phyloP scores from a whole-genome alignment of 2,113 vertebrate species.

The Shinisaurus crocodilurus region DNA sequence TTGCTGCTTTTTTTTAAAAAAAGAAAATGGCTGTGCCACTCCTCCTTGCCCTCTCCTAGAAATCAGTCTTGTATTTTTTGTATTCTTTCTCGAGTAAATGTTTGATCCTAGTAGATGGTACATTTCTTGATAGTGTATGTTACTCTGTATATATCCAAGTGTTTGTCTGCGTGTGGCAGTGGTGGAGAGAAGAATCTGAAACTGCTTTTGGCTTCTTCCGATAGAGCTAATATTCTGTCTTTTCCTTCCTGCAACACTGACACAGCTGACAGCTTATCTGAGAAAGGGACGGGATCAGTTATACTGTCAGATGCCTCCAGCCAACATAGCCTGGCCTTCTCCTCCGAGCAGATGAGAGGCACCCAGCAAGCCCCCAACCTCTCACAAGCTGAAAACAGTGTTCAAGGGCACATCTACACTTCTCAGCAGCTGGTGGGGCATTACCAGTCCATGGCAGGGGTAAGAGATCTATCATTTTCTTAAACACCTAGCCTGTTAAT shows the following conservation, averaged over 20 bases:
- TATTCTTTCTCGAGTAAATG: background rate
- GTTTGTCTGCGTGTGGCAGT: background rate
- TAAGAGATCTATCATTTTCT: constrained; percentile 60
- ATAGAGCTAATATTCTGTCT: background rate
- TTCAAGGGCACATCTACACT: constrained; percentile 58
- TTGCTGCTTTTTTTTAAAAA: background rate
- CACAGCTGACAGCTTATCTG: constrained; percentile 73
- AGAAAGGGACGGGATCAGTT: constrained; percentile 64
- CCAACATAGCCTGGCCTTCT: constrained; percentile 60
- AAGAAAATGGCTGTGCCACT: background rate
- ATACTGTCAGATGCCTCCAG: constrained; percentile 59
- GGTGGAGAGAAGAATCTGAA: background rate
- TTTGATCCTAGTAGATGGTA: background rate
- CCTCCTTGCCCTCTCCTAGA: background rate
- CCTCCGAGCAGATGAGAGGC: constrained; percentile 77
- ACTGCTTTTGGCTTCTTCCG: background rate
- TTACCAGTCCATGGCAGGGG: constrained; percentile 77
- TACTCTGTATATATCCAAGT: background rate
- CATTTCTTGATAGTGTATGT: background rate
- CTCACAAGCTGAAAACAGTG: constrained; percentile 73
- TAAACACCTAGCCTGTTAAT: background rate
- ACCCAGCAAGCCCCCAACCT: constrained; percentile 76
- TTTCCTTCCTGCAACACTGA: constrained; percentile 17
- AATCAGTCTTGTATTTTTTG: background rate
- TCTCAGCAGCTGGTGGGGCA: constrained; percentile 59